phyloP scores from a whole-genome alignment of 1,140 invertebrate species.

The Colletes latitarsis region DNA sequence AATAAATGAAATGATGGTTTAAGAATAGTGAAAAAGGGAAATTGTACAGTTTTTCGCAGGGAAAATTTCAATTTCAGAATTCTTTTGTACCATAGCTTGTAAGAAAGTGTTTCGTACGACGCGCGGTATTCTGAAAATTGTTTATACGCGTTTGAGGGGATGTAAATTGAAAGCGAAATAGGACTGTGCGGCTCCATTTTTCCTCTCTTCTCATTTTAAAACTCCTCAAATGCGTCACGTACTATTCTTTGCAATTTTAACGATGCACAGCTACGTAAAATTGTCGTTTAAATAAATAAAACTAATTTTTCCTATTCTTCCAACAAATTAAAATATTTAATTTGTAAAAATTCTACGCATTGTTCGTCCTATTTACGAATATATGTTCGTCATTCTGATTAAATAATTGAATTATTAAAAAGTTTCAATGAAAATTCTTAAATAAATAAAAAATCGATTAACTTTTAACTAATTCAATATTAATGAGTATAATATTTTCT shows the following conservation, averaged over 20 bases:
- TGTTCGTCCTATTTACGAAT: too few relatives aligned
- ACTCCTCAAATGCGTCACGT: not conserved
- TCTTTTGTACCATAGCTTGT: not conserved
- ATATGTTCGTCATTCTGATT: too few relatives aligned
- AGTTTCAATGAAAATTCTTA: too few relatives aligned
- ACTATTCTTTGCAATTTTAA: conserved; percentile 1
- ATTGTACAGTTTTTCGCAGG: not conserved
- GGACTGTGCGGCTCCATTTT: conserved; percentile 17
- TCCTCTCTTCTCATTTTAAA: conserved; percentile 12
- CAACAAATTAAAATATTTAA: not conserved
- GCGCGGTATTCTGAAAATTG: conserved; percentile 19
- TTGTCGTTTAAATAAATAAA: not conserved
- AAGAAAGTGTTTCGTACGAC: not conserved
- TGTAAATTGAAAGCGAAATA: conserved; percentile 47
- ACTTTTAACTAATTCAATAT: not conserved
- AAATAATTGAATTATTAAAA: too few relatives aligned
- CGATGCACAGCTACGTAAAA: not conserved
- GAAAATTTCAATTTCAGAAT: not conserved
- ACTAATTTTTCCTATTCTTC: not conserved
- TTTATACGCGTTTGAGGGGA: conserved; percentile 35
- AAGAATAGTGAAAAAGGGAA: too few relatives aligned
- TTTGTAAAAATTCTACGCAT: too few relatives aligned
- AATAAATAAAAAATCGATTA: not conserved
- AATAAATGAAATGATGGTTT: too few relatives aligned
- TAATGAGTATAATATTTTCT: not conserved